phyloP scores from a whole-genome alignment of 2,888 invertebrate species.

The Physocephala rufipes region DNA sequence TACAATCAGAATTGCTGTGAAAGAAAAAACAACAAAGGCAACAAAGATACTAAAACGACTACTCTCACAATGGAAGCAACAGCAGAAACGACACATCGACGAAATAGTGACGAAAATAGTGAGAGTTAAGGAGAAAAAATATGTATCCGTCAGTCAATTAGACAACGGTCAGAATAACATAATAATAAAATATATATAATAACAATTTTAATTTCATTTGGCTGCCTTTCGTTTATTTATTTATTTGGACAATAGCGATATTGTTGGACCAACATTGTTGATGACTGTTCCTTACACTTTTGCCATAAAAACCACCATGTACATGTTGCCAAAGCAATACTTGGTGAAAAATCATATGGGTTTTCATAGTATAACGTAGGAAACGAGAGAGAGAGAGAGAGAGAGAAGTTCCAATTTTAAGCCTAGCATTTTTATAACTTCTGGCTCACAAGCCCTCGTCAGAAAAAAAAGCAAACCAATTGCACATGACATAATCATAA shows the following conservation, averaged over 20 bases:
- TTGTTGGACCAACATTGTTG: background rate
- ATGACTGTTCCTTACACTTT: background rate
- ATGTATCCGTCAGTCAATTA: background rate
- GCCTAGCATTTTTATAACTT: background rate
- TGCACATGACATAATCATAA: background rate
- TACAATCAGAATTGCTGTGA: slow-evolving; percentile 12
- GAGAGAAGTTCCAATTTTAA: background rate
- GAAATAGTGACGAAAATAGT: background rate
- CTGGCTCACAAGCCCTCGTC: too few species aligned
- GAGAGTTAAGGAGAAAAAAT: background rate
- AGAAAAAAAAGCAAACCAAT: too few species aligned
- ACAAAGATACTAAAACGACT: too few species aligned
- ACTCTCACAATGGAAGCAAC: background rate
- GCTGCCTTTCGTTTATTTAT: slow-evolving; percentile 10
- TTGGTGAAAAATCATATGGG: slow-evolving; percentile 44
- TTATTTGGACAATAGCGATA: slow-evolving; percentile 8
- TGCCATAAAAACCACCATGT: slow-evolving; percentile 35
- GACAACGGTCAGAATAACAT: background rate
- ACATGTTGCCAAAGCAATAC: slow-evolving; percentile 44
- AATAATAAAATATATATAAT: too few species aligned
- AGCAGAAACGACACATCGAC: background rate
- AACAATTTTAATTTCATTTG: slow-evolving; percentile 22
- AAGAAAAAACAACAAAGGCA: slow-evolving; percentile 8
- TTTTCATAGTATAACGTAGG: slow-evolving; percentile 31
- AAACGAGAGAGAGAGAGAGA: too few species aligned